phyloP scores from a whole-genome alignment of 2,113 vertebrate species.

The Lycaon pictus region DNA sequence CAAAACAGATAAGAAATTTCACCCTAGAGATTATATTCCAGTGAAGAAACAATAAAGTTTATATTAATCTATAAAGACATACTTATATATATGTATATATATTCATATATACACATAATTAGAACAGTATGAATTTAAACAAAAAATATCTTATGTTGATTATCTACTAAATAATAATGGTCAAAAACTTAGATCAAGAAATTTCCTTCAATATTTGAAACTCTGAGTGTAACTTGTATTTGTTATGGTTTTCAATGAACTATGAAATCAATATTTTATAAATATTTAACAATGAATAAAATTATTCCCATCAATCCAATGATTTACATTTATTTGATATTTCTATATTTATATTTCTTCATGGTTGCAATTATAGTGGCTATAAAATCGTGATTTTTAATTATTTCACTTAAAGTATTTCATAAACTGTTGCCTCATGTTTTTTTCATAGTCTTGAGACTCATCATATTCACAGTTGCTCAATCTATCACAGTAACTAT shows the following conservation, averaged over 20 bases:
- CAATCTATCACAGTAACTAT: background rate
- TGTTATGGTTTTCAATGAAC: background rate
- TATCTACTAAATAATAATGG: background rate
- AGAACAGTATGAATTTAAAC: background rate
- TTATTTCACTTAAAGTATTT: slow-evolving; percentile 8
- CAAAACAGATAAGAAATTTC: background rate
- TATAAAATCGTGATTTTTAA: background rate
- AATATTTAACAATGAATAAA: slow-evolving; percentile 30
- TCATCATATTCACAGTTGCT: background rate
- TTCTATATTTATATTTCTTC: background rate
- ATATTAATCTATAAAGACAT: background rate
- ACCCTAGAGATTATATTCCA: background rate
- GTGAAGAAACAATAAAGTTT: background rate
- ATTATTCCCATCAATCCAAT: background rate
- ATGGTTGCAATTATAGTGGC: background rate
- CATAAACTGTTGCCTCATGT: background rate
- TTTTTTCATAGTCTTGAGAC: background rate
- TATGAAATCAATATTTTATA: background rate
- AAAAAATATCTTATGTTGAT: background rate
- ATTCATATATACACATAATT: background rate
- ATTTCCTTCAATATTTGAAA: background rate
- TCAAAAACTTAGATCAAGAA: background rate
- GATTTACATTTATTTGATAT: background rate
- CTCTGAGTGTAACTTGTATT: background rate
- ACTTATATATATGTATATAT: background rate